Evolutionary conservation across 2,888 invertebrate genomes (phyloP).

Genomic region (Lycia hirtaria): DNA sequence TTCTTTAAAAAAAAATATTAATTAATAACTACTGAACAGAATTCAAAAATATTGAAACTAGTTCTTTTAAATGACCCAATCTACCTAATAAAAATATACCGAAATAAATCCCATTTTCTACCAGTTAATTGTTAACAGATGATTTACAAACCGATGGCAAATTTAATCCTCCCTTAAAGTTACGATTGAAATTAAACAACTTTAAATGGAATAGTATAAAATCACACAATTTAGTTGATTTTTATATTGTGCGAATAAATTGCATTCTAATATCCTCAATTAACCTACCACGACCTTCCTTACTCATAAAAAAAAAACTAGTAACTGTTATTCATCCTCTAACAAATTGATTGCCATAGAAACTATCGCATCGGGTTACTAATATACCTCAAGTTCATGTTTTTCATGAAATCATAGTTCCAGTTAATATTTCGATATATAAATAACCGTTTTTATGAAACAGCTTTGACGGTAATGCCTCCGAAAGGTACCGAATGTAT

Average conservation of each 20-base stretch:
- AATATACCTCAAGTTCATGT: constrained; percentile 20
- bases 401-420: constrained; percentile 23
- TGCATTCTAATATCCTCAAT: constrained; percentile 4
- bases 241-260: constrained; percentile 3
- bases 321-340: constrained; percentile 21
- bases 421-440: constrained; percentile 28
- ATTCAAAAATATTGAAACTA: no score
- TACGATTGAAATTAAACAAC: neutral
- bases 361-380: constrained; percentile 7
- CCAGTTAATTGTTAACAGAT: no score
- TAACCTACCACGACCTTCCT: constrained; percentile 18
- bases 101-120: no score
- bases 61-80: no score
- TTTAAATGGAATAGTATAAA: constrained; percentile 8
- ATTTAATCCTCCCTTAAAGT: no score
- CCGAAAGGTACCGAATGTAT: constrained; percentile 24
- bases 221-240: neutral
- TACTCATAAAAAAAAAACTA: constrained; percentile 11
- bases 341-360: constrained; percentile 15
- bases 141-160: no score
- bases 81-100: no score
- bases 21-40: no score
- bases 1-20: no score
- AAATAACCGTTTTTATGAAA: constrained; percentile 28
- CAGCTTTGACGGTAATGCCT: constrained; percentile 33